Base-by-base conservation (phyloP, 2,797 vertebrate genomes). In the Naso thynnoides region DNA sequence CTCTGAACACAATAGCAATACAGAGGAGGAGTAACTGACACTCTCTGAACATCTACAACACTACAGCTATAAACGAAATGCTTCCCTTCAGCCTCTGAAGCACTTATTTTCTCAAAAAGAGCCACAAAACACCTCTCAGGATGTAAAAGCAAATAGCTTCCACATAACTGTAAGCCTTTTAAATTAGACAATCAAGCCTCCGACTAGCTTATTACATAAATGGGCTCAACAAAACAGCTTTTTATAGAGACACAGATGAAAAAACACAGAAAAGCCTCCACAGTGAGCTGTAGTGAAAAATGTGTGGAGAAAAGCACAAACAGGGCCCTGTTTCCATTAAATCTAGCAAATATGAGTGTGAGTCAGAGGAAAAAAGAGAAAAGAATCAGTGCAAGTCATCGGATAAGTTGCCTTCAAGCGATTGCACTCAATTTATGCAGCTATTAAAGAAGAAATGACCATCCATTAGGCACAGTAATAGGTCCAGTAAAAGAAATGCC, bases 401-500 rank as follows among this genome's bases (percentile, higher is more conserved):
- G 2, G 58, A 67, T 64, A 36, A 59, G 41, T 33, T 58, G 15
- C 47, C 24, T 58, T 80, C 54, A 3, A 39, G 54, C 45, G 26
- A 63, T 66, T n/a, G 11, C 19, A 38, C 27, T 65, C 57, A 55
- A 33, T 58, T 54, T 50, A 26, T 67, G 29, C 44, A 47, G 44
- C 44, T 54, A 24, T 65, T 73, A 55, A 53, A 64, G 14, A 60
- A 33, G 19, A 69, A 50, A 64, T 23, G 11, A 41, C 19, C n/a
- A 26, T n/a, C 39, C 26, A 71, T 70, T 38, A 59, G 21, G 36
- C 27, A 60, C 38, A 42, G 16, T 61, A 72, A 70, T 38, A 24
- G 50, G 11, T 59, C 81, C 33, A 23, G 56, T 53, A 45, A 57
- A n/a, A 47, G 64, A 57, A 57, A 70, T 63, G 62, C 39, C 59